Evolutionary conservation across 2,888 invertebrate genomes (phyloP).

Genomic region (Melitaea athalia): DNA sequence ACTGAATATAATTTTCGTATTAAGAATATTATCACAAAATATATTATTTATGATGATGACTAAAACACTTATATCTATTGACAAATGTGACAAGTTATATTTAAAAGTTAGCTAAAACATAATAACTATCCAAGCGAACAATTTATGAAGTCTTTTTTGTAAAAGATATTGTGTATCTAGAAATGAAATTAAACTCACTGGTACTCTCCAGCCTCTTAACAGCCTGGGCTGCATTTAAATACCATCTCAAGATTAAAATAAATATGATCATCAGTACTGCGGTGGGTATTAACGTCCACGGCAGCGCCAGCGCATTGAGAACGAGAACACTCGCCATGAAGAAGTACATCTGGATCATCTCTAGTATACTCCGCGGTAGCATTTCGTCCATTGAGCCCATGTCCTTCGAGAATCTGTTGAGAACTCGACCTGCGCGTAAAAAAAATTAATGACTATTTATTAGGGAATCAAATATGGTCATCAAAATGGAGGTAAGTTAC

Average conservation of each 20-base stretch:
- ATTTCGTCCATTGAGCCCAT: slow-evolving; percentile 90
- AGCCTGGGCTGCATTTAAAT: slow-evolving; percentile 88
- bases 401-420: slow-evolving; percentile 92
- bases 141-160: neutral
- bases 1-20: no score
- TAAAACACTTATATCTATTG: no score
- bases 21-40: no score
- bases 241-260: slow-evolving; percentile 84
- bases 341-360: slow-evolving; percentile 82
- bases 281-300: slow-evolving; percentile 72
- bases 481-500: no score
- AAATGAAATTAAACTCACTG: slow-evolving; percentile 68
- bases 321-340: slow-evolving; percentile 62
- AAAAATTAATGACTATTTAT: neutral
- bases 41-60: no score
- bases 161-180: neutral
- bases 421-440: slow-evolving; percentile 78
- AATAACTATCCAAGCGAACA: neutral
- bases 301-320: slow-evolving; percentile 67
- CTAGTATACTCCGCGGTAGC: slow-evolving; percentile 85
- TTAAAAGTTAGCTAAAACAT: neutral
- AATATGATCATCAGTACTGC: slow-evolving; percentile 79
- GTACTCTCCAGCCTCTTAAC: slow-evolving; percentile 88
- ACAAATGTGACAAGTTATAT: no score
- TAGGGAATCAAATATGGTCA: neutral